phyloP scores from a whole-genome alignment of 2,888 invertebrate genomes.

The Zelleria hepariella region DNA sequence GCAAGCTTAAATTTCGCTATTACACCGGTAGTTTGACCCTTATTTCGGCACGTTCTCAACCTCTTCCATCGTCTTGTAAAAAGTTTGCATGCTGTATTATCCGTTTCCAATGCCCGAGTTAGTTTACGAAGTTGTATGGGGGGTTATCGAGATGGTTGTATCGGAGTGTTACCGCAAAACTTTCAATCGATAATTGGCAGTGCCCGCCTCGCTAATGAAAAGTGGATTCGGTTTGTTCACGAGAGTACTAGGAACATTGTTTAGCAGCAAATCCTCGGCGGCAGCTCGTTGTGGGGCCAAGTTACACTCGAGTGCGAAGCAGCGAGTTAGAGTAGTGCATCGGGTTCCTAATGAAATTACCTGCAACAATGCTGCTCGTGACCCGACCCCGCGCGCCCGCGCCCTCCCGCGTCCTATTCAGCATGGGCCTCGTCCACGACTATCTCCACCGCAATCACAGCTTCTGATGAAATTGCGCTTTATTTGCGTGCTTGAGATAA shows the following conservation, averaged over 20 bases:
- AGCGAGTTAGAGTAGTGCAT: constrained; percentile 9
- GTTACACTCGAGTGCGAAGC: background rate
- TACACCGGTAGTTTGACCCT: constrained; percentile 4
- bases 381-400: constrained; percentile 18
- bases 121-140: background rate
- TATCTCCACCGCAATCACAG: constrained; percentile 41
- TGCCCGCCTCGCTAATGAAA: constrained; percentile 1
- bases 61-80: background rate
- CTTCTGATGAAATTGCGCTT: constrained; percentile 54
- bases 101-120: background rate
- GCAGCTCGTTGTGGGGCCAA: background rate
- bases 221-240: background rate
- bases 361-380: constrained; percentile 52
- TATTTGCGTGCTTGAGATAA: constrained; percentile 51
- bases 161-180: background rate
- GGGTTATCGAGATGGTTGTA: background rate
- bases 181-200: background rate
- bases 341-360: constrained; percentile 46
- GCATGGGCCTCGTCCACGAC: constrained; percentile 19
- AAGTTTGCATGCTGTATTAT: constrained; percentile 5
- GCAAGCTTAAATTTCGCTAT: background rate
- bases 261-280: background rate
- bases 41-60: constrained; percentile 4
- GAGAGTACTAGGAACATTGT: background rate
- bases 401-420: constrained; percentile 12